phyloP scores from a whole-genome alignment of 2,888 invertebrate genomes.

The Brachyptera risi region DNA sequence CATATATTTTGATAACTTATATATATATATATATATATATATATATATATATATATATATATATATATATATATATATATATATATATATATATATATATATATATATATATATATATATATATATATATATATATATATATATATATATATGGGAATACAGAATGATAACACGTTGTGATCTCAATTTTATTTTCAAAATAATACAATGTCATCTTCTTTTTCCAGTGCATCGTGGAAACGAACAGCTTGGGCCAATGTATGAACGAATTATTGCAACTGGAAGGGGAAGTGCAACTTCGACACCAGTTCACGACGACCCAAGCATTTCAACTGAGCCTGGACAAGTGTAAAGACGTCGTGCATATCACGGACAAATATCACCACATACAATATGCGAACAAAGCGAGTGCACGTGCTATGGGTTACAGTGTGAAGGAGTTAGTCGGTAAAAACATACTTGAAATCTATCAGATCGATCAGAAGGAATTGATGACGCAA shows the following conservation, averaged over 20 bases:
- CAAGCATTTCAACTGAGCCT: conserved; percentile 81
- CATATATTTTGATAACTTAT: too few relatives aligned
- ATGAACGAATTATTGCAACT: conserved; percentile 71
- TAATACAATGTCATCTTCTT: too few relatives aligned
- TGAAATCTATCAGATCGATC: conserved; percentile 52
- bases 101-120: too few relatives aligned
- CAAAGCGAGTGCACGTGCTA: conserved; percentile 75
- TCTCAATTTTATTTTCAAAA: too few relatives aligned
- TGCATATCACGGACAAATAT: conserved; percentile 82
- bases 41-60: too few relatives aligned
- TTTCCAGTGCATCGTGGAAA: conserved; percentile 51
- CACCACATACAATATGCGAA: conserved; percentile 87
- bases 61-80: too few relatives aligned
- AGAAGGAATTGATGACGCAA: conserved; percentile 54
- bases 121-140: too few relatives aligned
- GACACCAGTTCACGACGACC: conserved; percentile 72
- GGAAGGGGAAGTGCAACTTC: conserved; percentile 70
- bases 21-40: too few relatives aligned
- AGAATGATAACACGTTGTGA: too few relatives aligned
- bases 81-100: too few relatives aligned
- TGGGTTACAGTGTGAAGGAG: conserved; percentile 68
- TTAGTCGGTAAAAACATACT: conserved; percentile 56
- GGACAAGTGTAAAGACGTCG: conserved; percentile 79
- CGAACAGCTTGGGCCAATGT: conserved; percentile 50
- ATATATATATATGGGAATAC: too few relatives aligned